Conservation (phyloP, 1,140 invertebrate species). For the Nylanderia fulva region DNA sequence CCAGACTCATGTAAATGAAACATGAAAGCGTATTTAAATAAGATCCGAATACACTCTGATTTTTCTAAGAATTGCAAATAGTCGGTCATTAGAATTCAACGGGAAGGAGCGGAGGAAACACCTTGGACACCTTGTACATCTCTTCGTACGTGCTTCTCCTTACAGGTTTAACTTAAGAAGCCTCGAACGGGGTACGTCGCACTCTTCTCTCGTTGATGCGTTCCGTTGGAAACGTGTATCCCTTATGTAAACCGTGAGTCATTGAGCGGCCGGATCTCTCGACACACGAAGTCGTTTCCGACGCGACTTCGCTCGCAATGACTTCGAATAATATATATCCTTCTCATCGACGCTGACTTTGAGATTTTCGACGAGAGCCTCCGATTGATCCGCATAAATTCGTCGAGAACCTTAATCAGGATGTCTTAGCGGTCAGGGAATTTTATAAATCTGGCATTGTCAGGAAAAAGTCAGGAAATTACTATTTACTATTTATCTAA, state of each 20-base stretch:
- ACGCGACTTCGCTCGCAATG: background rate
- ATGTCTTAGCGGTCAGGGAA: too few relatives aligned
- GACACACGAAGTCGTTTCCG: background rate
- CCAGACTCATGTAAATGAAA: background rate
- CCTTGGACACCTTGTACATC: background rate
- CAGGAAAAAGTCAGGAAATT: too few relatives aligned
- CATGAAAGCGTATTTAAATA: background rate
- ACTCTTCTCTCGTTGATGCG: background rate
- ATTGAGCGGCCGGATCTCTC: slow-evolving; percentile 46
- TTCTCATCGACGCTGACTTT: background rate
- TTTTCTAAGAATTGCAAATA: background rate
- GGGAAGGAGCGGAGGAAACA: background rate
- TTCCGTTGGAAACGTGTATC: slow-evolving; percentile 31
- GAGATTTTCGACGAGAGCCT: background rate
- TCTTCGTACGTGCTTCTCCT: background rate
- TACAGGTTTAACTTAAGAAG: background rate
- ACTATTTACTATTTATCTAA: too few relatives aligned
- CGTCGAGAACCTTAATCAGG: too few relatives aligned
- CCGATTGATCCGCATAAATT: background rate
- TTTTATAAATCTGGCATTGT: too few relatives aligned
- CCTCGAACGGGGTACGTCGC: background rate
- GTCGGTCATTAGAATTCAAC: background rate
- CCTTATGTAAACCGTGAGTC: slow-evolving; percentile 56
- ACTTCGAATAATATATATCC: slow-evolving; percentile 20
- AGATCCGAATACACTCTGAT: background rate